Conservation (phyloP, 2,113 vertebrate genomes). For the Falco punctatus region DNA sequence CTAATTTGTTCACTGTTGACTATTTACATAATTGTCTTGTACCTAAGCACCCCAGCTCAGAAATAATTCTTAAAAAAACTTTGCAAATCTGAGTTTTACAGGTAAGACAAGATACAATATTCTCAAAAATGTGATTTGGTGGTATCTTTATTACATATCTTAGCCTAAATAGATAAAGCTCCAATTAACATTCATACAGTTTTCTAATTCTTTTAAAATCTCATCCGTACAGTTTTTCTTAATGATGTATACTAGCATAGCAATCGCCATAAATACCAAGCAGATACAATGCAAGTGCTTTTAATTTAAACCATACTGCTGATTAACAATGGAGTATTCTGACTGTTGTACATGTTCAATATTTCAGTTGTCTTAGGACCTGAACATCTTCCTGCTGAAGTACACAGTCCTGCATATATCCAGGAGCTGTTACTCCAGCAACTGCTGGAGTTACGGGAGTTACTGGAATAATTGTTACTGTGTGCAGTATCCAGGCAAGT, state of each 20-base stretch:
- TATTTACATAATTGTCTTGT: neutral
- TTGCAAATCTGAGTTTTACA: neutral
- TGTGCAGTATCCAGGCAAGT: neutral
- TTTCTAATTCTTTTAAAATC: conserved; percentile 55
- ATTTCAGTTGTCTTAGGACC: neutral
- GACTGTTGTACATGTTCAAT: neutral
- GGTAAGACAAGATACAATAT: neutral
- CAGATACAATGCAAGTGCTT: conserved; percentile 1
- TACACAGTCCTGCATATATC: neutral
- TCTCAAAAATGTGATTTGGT: neutral
- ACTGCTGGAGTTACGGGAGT: neutral
- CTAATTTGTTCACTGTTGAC: neutral
- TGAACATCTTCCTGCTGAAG: neutral
- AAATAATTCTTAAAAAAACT: neutral
- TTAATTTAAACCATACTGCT: neutral
- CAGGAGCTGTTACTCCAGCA: neutral
- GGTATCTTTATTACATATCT: neutral
- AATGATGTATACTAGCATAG: conserved; percentile 18
- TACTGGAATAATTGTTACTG: neutral
- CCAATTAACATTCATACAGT: conserved; percentile 61
- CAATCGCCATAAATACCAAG: conserved; percentile 29
- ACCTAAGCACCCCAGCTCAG: neutral
- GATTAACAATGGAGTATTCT: neutral
- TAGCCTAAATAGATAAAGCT: conserved; percentile 19
- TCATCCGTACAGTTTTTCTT: conserved; percentile 43